Conservation (phyloP, 1,140 invertebrate species). For the Metaphire vulgaris region DNA sequence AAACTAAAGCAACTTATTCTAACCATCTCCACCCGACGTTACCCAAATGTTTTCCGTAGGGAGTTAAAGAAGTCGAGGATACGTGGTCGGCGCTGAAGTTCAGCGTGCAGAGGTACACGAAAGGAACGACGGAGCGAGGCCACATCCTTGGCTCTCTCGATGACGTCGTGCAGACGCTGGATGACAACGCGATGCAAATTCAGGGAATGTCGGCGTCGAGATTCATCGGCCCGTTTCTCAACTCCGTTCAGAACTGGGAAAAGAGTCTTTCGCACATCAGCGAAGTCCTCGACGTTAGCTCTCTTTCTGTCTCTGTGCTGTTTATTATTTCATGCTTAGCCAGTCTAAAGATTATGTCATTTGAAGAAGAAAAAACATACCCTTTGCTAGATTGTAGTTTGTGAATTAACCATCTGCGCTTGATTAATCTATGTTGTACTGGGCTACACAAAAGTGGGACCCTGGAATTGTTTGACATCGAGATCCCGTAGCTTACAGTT, state of each 20-base stretch:
- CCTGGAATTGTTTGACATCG: too few species aligned
- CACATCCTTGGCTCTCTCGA: conserved; percentile 73
- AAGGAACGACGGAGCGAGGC: conserved; percentile 58
- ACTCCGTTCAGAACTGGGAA: conserved; percentile 75
- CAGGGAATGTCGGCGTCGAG: conserved; percentile 83
- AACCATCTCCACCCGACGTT: too few species aligned
- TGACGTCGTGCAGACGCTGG: conserved; percentile 70
- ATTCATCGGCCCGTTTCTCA: conserved; percentile 78
- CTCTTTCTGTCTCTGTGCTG: neutral
- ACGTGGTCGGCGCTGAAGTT: conserved; percentile 68
- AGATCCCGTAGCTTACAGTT: too few species aligned
- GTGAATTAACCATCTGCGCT: too few species aligned
- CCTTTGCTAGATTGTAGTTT: too few species aligned
- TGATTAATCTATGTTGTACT: too few species aligned
- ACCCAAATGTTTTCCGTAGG: conserved; percentile 46
- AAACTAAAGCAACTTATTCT: too few species aligned
- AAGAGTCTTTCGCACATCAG: conserved; percentile 68
- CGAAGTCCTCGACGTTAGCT: conserved; percentile 68
- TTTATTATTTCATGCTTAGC: conserved; percentile 19
- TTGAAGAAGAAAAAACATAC: too few species aligned
- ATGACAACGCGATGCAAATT: conserved; percentile 80
- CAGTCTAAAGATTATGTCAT: too few species aligned
- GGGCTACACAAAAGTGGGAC: too few species aligned
- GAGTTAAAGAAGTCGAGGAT: conserved; percentile 66
- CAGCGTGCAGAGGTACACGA: conserved; percentile 56